Evolutionary conservation across 1,140 invertebrate species (phyloP).

Genomic region (Matsumurasca onukii): DNA sequence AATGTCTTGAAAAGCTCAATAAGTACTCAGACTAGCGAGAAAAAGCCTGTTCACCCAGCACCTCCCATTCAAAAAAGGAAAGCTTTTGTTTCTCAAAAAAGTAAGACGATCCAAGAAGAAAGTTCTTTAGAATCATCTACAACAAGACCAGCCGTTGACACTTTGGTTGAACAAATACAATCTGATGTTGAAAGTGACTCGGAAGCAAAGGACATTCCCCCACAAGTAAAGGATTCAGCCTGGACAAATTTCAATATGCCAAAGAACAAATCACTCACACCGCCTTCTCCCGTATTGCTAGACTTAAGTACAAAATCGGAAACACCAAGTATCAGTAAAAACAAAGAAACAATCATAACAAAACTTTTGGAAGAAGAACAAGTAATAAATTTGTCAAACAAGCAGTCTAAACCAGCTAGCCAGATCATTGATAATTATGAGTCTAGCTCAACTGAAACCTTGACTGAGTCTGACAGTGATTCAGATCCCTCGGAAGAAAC

Average conservation of each 20-base stretch:
- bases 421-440: not conserved
- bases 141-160: not conserved
- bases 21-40: no score
- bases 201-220: not conserved
- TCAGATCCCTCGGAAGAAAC: not conserved
- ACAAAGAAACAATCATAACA: not conserved
- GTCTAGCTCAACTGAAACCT: not conserved
- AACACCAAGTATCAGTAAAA: not conserved
- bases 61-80: not conserved
- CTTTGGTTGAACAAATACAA: not conserved
- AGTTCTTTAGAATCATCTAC: not conserved
- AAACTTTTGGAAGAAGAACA: slow-evolving; percentile 10
- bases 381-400: not conserved
- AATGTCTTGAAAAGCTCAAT: no score
- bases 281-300: no score
- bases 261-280: not conserved
- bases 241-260: not conserved
- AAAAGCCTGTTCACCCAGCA: no score
- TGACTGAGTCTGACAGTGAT: not conserved
- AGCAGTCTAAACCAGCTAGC: not conserved
- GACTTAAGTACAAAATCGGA: no score
- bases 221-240: not conserved
- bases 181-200: not conserved
- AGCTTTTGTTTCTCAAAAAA: slow-evolving; percentile 10
- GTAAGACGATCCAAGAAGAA: slow-evolving; percentile 4